A percentile compares a stretch with the other conserved stretches of the same genome.
These are phyloP conservation scores for Aptenodytes patagonicus DNA, from an alignment of 2,113 vertebrate species.

Conservation along the genomic window DNA sequence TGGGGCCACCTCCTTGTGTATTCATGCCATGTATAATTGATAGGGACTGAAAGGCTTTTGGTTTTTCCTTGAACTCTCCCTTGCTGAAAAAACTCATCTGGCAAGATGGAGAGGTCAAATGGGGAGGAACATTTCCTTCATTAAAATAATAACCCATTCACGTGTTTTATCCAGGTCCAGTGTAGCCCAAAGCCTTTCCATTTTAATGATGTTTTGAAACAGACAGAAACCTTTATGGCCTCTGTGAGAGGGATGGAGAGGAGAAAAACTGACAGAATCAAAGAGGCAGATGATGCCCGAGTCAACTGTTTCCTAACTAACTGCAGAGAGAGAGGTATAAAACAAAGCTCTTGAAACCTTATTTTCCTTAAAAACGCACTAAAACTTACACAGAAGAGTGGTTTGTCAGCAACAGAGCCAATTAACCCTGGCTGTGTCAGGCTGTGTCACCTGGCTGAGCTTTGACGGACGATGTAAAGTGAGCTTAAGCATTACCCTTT, in stretches of 20 bases:
- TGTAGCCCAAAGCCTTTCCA: background rate
- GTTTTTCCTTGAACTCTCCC: background rate
- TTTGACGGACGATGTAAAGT: accelerated
- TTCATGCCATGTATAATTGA: background rate
- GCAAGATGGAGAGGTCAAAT: background rate
- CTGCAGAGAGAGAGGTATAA: background rate
- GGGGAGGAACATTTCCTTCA: background rate
- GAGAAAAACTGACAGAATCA: background rate
- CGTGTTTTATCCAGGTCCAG: background rate
- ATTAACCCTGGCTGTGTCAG: background rate
- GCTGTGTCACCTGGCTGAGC: background rate
- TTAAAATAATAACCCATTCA: background rate
- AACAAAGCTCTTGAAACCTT: background rate
- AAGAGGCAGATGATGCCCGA: background rate
- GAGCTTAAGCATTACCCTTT: background rate
- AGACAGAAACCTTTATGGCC: background rate
- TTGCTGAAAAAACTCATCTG: background rate
- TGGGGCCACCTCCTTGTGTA: background rate
- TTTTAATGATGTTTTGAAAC: background rate
- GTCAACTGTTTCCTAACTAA: background rate
- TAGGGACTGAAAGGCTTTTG: background rate
- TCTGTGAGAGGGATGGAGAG: background rate
- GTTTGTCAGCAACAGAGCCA: background rate
- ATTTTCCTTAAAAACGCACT: background rate
- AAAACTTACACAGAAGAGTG: background rate